Conservation (phyloP, 2,888 invertebrate genomes). For the Adineta ricciae region DNA sequence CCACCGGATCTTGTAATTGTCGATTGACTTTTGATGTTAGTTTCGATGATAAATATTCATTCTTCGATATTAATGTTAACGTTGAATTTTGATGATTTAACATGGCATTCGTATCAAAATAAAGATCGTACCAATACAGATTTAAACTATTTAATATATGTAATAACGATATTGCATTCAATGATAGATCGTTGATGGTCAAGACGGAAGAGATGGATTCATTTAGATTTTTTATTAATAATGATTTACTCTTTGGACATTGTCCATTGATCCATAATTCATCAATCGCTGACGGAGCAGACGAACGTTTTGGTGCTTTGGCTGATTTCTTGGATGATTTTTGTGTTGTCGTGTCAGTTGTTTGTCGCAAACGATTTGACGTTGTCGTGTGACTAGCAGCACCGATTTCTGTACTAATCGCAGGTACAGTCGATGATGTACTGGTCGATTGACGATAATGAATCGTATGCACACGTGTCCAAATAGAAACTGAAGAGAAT, state of each 20-base stretch:
- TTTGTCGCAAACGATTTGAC: background rate
- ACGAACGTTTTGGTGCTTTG: background rate
- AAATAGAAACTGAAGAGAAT: background rate
- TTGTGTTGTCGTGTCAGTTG: background rate
- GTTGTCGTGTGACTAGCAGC: background rate
- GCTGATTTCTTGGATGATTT: background rate
- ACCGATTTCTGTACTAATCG: background rate
- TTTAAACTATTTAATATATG: conserved; percentile 80
- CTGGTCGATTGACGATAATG: conserved; percentile 22
- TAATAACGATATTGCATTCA: conserved; percentile 77
- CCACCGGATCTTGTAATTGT: conserved; percentile 90
- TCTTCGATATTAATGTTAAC: conserved; percentile 35
- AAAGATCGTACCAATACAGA: conserved; percentile 79
- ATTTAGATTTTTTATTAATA: background rate
- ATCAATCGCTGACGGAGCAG: background rate
- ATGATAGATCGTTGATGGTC: conserved; percentile 51
- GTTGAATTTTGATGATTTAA: conserved; percentile 21
- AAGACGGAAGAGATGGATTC: background rate
- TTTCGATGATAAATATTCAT: conserved; percentile 83
- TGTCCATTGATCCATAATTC: conserved; percentile 18
- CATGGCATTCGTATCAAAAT: conserved; percentile 43
- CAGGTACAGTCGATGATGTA: background rate
- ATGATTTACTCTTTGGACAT: background rate
- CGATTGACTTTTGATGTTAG: conserved; percentile 90
- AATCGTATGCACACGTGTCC: conserved; percentile 29